Percentiles rank a stretch among this genome's conserved stretches.
Conservation (phyloP, 2,797 vertebrate genomes). For the Phalanger gymnotis region DNA sequence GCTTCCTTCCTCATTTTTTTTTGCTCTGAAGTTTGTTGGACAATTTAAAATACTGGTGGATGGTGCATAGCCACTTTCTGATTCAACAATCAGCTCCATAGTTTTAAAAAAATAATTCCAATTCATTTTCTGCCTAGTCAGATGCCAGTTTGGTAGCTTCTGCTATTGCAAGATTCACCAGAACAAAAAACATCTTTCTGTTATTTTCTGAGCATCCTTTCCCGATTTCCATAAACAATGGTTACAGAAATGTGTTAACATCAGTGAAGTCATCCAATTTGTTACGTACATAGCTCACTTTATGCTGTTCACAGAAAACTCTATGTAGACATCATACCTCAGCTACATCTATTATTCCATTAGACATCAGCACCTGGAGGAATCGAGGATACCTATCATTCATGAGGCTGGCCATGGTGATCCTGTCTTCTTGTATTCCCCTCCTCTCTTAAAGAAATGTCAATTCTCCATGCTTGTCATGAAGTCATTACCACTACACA, state of each 20-base stretch:
- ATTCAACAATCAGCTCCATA: slow-evolving; percentile 56
- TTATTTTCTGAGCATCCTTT: slow-evolving; percentile 89
- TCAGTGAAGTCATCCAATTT: slow-evolving; percentile 90
- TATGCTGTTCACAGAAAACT: slow-evolving; percentile 88
- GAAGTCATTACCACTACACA: no score
- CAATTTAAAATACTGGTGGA: slow-evolving; percentile 93
- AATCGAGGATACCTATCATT: slow-evolving; percentile 91
- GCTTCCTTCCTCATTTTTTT: slow-evolving; percentile 94
- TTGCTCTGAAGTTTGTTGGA: slow-evolving; percentile 88
- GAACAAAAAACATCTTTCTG: slow-evolving; percentile 86
- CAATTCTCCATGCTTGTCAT: no score
- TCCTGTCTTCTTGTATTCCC: neutral
- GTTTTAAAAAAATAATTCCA: slow-evolving; percentile 87
- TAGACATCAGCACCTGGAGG: slow-evolving; percentile 92
- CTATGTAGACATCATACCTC: slow-evolving; percentile 84
- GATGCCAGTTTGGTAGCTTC: slow-evolving; percentile 92
- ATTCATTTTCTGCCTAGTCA: slow-evolving; percentile 91
- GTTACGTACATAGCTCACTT: slow-evolving; percentile 82
- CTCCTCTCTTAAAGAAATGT: no score
- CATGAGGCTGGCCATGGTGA: slow-evolving; percentile 84
- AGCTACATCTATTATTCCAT: slow-evolving; percentile 87
- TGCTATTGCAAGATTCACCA: slow-evolving; percentile 92
- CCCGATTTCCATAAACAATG: slow-evolving; percentile 92
- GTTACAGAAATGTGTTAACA: slow-evolving; percentile 89
- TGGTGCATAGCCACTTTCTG: slow-evolving; percentile 86